Conservation (phyloP, 2,113 vertebrate species). For the Papio anubis region DNA sequence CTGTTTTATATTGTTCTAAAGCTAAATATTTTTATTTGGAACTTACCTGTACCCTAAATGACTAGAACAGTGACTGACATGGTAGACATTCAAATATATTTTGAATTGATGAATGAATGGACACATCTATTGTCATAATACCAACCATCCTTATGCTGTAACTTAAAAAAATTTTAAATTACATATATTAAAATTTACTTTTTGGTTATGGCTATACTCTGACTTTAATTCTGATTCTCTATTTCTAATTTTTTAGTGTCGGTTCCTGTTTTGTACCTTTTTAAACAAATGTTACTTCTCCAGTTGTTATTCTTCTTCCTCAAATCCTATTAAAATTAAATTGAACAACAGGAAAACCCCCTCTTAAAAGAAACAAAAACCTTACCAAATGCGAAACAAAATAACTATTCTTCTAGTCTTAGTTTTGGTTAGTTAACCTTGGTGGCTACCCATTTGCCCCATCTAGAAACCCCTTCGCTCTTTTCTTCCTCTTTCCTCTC, state of each 20-base stretch:
- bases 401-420: not conserved
- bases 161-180: not conserved
- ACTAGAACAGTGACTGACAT: not conserved
- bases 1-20: constrained; percentile 9
- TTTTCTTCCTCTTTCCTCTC: not conserved
- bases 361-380: not conserved
- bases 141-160: not conserved
- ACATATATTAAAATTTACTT: not conserved
- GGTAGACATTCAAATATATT: not conserved
- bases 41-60: not conserved
- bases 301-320: constrained; percentile 38
- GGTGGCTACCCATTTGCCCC: not conserved
- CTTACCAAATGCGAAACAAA: constrained; percentile 22
- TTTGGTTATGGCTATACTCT: not conserved
- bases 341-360: not conserved
- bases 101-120: not conserved
- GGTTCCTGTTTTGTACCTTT: constrained; percentile 41
- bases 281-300: constrained; percentile 17
- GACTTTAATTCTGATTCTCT: constrained; percentile 36
- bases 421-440: not conserved
- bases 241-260: not conserved
- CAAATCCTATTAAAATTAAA: constrained; percentile 39
- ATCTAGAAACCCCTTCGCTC: not conserved
- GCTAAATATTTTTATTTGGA: constrained; percentile 30
- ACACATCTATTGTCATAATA: not conserved